Conservation (phyloP, 2,113 vertebrate species). For the Chloropsis hardwickii region DNA sequence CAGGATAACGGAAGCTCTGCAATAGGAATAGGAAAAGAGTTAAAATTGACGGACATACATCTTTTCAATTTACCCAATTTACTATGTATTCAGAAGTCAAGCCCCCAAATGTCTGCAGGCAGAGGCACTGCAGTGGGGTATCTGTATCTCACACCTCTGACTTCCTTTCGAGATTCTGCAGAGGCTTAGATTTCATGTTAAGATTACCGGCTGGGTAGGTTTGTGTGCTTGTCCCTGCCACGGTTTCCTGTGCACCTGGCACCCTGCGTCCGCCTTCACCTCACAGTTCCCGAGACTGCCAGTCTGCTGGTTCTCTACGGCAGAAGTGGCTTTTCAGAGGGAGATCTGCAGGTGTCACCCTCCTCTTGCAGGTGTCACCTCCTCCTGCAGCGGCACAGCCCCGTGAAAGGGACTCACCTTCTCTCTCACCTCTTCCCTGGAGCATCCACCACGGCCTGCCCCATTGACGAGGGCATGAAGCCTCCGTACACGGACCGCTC, state of each 20-base stretch:
- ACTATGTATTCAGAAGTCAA: neutral
- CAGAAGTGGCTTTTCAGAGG: neutral
- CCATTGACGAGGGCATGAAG: neutral
- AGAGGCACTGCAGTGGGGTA: neutral
- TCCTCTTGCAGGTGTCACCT: neutral
- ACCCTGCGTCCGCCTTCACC: neutral
- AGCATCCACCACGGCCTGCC: neutral
- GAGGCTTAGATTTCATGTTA: neutral
- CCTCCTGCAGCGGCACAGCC: neutral
- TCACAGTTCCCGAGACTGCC: neutral
- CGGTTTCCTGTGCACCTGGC: neutral
- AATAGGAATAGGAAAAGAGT: neutral
- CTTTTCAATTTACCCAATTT: neutral
- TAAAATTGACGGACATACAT: neutral
- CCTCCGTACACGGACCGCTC: neutral
- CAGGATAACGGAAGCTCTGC: neutral
- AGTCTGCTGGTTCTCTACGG: neutral
- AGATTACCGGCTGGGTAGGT: neutral
- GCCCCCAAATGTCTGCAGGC: neutral
- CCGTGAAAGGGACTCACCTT: neutral
- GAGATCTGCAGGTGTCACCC: constrained; percentile 43
- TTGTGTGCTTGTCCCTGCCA: neutral
- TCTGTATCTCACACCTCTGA: neutral
- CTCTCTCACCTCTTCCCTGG: neutral
- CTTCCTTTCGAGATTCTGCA: neutral